Conservation (phyloP, 2,888 invertebrate species). For the Drosophila longiperda region DNA sequence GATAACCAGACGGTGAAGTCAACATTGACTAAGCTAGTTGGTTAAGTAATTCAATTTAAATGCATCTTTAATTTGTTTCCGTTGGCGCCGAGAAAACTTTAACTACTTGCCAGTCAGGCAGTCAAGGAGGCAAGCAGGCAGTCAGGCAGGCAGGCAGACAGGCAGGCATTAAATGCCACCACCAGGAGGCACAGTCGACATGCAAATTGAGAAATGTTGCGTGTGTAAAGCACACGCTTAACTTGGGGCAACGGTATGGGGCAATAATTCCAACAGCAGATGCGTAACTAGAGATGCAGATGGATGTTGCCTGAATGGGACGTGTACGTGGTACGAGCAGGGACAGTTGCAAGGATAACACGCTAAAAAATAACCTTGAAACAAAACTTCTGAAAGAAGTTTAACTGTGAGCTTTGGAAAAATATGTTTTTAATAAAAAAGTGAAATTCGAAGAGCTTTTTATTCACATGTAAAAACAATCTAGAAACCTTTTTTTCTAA, state of each 20-base stretch:
- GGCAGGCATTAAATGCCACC: neutral
- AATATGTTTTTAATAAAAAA: neutral
- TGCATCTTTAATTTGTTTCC: constrained; percentile 46
- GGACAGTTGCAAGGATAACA: neutral
- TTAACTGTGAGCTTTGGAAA: neutral
- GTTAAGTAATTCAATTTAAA: constrained; percentile 40
- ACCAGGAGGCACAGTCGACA: neutral
- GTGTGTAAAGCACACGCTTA: constrained; percentile 4
- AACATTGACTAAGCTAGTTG: constrained; percentile 37
- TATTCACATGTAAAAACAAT: neutral
- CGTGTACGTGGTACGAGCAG: neutral
- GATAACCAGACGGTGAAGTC: constrained; percentile 1
- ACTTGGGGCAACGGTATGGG: constrained; percentile 30
- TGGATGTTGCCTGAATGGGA: constrained; percentile 23
- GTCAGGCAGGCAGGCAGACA: constrained; percentile 2
- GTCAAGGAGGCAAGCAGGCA: neutral
- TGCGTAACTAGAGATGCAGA: constrained; percentile 36
- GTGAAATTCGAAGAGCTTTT: neutral
- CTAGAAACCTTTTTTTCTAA: neutral
- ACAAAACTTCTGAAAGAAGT: neutral
- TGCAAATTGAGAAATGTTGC: constrained; percentile 8
- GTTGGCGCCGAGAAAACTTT: constrained; percentile 27
- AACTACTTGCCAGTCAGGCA: constrained; percentile 15
- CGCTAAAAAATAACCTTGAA: neutral
- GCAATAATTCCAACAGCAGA: constrained; percentile 58